A percentile compares a stretch with the other conserved stretches of the same genome.
Evolutionary conservation across 2,113 vertebrate genomes (phyloP).

Genomic region (Brevimyrus niger): DNA sequence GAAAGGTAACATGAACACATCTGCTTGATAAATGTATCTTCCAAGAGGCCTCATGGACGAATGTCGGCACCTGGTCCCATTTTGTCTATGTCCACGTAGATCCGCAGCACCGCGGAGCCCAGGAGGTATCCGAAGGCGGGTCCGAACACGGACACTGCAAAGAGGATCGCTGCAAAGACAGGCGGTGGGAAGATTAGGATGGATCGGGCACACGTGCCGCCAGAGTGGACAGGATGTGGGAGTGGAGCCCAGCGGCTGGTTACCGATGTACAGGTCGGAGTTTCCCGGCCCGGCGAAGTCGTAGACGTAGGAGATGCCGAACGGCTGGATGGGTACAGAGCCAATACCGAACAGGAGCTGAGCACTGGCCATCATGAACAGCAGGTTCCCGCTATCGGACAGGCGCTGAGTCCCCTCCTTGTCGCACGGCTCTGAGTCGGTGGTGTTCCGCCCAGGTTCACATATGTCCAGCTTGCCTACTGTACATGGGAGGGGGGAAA

Average conservation of each 20-base stretch:
- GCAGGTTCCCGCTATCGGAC: constrained; percentile 67
- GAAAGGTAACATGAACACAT: neutral
- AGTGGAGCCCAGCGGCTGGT: constrained; percentile 23
- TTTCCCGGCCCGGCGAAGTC: constrained; percentile 82
- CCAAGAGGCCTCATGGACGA: constrained; percentile 8
- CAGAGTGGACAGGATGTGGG: neutral
- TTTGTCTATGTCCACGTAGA: constrained; percentile 83
- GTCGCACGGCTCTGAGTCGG: constrained; percentile 33
- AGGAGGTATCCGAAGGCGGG: constrained; percentile 85
- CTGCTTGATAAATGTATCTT: neutral
- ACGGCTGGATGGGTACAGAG: constrained; percentile 92
- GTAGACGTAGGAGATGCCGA: constrained; percentile 90
- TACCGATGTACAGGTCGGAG: constrained; percentile 86
- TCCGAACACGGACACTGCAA: constrained; percentile 82
- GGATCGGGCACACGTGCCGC: neutral
- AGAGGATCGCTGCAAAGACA: constrained; percentile 76
- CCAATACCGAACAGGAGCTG: constrained; percentile 86
- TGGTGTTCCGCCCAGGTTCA: constrained; percentile 36
- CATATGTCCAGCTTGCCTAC: constrained; percentile 52
- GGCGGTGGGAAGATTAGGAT: neutral
- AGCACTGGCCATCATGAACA: constrained; percentile 79
- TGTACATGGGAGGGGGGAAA: constrained; percentile 12
- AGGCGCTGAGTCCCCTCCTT: constrained; percentile 34
- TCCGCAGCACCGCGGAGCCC: constrained; percentile 71
- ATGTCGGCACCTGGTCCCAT: constrained; percentile 54